Evolutionary conservation across 2,888 invertebrate species (phyloP), one percentile per base, ranked within the genome.

Genomic region (Ochropleura plecta): DNA sequence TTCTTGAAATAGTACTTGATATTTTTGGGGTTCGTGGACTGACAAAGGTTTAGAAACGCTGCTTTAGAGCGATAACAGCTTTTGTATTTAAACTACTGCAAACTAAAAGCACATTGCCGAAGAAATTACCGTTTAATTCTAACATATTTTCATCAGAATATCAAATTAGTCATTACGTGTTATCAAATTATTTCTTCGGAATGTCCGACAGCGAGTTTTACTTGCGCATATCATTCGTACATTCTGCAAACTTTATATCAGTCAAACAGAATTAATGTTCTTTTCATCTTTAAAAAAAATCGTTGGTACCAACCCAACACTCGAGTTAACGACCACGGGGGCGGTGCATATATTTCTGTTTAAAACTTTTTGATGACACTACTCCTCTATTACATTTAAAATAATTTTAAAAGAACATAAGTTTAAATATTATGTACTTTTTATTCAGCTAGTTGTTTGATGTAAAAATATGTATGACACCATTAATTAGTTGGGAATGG

Each of bases 331-430:
- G 88, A 90, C 78, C 79, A 84, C 81, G 86, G 88, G 86, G 87
- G 87, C 86, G 89, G 77, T 83, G 87, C 85, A 83, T 88, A 85
- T 90, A 89, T 88, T 88, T 89, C 83, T 85, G 70, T 87, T 83
- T 80, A 78, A 89, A 89, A 74, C 80, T 81, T 87, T 88, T 86
- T 83, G 81, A 87, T 78, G 86, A 89, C 87, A 86, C 59, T 59
- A 82, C 40, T 82, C 84, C 85, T 88, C 83, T 88, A 87, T 86
- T 88, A 90, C 85, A 71, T 81, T 81, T 62, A 64, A 82, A 86
- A 86, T 82, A 72, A 78, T 76, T 76, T 77, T 74, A 44, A 60
- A 78, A 84, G 72, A 79, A 86, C 76, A 79, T 82, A 79, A 76
- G 64, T 81, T n/a, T 81, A 68, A 81, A 88, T 84, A 74, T 76